Conservation (phyloP, 2,888 invertebrate genomes). For the Osmoderma eremita region DNA sequence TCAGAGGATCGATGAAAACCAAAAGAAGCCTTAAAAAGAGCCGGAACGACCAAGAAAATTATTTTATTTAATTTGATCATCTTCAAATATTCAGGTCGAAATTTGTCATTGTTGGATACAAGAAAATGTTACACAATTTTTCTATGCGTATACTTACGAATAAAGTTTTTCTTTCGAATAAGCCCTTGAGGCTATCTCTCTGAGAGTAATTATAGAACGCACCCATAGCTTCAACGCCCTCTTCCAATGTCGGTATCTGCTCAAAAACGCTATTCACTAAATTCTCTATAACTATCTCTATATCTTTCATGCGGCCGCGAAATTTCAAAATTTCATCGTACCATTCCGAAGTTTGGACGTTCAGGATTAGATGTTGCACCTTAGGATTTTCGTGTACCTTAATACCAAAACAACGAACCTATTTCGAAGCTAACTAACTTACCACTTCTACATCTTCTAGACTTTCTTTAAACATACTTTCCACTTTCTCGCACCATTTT, state of each 20-base stretch:
- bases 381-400: conserved; percentile 38
- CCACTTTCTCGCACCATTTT: conserved; percentile 75
- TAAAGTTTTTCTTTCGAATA: conserved; percentile 76
- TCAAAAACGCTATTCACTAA: conserved; percentile 82
- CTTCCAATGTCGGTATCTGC: conserved; percentile 81
- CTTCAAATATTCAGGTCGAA: too few species aligned
- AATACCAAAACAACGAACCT: neutral
- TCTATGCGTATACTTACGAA: conserved; percentile 64
- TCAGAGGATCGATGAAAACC: too few species aligned
- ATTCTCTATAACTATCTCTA: conserved; percentile 84
- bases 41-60: too few species aligned
- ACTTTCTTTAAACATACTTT: conserved; percentile 76
- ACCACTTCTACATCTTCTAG: conserved; percentile 69
- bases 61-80: too few species aligned
- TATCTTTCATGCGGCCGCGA: conserved; percentile 70
- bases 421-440: conserved; percentile 27
- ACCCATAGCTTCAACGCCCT: conserved; percentile 80
- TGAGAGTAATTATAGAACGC: conserved; percentile 82
- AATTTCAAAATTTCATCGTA: conserved; percentile 77
- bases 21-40: too few species aligned
- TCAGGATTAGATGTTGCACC: conserved; percentile 75
- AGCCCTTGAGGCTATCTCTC: conserved; percentile 75
- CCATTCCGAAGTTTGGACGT: conserved; percentile 85
- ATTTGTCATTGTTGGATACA: too few species aligned
- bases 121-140: too few species aligned